Percentiles rank a stretch among this genome's conserved stretches.
These are phyloP conservation scores for Nomada lathburiana DNA, from an alignment of 2,888 invertebrate genomes.

Conservation along the genomic window DNA sequence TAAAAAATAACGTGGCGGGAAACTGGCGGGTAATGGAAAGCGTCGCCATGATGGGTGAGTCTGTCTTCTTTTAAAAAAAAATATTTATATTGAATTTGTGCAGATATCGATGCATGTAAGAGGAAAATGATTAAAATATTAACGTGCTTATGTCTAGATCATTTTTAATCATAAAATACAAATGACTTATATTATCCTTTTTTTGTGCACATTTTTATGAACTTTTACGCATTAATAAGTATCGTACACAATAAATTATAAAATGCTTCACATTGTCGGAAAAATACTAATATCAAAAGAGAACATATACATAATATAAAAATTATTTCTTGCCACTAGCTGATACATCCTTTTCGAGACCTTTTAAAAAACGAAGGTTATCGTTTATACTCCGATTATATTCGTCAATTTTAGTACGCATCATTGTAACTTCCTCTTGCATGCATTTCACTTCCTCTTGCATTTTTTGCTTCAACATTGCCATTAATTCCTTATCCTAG, in stretches of 20 bases:
- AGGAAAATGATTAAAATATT: neutral
- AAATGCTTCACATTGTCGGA: neutral
- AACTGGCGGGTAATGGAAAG: neutral
- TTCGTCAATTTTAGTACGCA: slow-evolving; percentile 75
- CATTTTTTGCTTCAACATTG: slow-evolving; percentile 72
- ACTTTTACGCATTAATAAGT: neutral
- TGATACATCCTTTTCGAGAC: slow-evolving; percentile 70
- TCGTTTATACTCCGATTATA: slow-evolving; percentile 76
- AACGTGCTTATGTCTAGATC: neutral
- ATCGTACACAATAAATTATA: neutral
- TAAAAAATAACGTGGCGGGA: neutral
- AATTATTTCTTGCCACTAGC: slow-evolving; percentile 61
- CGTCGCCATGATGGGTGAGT: neutral
- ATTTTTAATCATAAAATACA: slow-evolving; percentile 10
- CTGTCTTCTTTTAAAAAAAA: neutral
- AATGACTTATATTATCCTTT: neutral
- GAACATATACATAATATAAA: neutral
- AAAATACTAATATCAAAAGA: neutral
- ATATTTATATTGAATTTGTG: neutral
- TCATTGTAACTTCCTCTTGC: slow-evolving; percentile 72
- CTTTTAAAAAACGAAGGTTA: slow-evolving; percentile 74
- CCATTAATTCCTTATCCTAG: slow-evolving; percentile 72
- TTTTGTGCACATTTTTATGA: neutral
- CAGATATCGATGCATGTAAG: neutral
- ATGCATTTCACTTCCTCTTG: slow-evolving; percentile 74